Base-by-base conservation (phyloP, 2,888 invertebrate species). In the Acleris cristana region DNA sequence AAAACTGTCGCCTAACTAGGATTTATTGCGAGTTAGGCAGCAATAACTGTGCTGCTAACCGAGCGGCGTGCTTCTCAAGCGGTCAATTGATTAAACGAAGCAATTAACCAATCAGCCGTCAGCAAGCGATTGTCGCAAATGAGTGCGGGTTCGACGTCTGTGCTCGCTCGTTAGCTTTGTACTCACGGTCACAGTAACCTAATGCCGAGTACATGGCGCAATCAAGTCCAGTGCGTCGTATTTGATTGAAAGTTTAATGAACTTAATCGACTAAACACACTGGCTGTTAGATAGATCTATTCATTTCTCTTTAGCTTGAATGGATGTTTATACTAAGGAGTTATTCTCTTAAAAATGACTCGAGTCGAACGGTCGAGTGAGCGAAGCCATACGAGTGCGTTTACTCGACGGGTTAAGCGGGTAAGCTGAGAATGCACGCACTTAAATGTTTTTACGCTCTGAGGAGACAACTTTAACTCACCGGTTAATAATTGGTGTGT, bases 11-110 rank as follows among this genome's bases (percentile, higher is more conserved):
- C 81, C 82, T 83, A 86, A 83, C 78, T 74, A 82, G 83, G 87
- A 90, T 90, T 90, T 89, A 89, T 88, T 87, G 88, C 86, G 63
- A 54, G 48, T 63, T 67, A 62, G 62, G 53, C 53, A 58, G 61
- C 57, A 58, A 54, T 63, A 49, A 62, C 57, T 56, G 66, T 52
- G 63, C 63, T 54, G 63, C 63, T 70, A 76, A 80, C 78, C 79
- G 77, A 81, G 79, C 84, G 79, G 82, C 83, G 85, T 86, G 85
- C 45, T 57, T 86, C 90, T 88, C 86, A 85, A 84, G 83, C 89
- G 89, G 86, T 86, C 91, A 92, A 92, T 92, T 92, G 92, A 91
- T 92, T 91, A 92, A 92, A 92, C 91, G 89, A 88, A 90, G 87
- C 92, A 92, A 92, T 92, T 92, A 92, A 90, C 81, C 89, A 92